These are phyloP conservation scores for Tenodera sinensis DNA, from an alignment of 2,888 invertebrate species.

Conservation along the genomic window DNA sequence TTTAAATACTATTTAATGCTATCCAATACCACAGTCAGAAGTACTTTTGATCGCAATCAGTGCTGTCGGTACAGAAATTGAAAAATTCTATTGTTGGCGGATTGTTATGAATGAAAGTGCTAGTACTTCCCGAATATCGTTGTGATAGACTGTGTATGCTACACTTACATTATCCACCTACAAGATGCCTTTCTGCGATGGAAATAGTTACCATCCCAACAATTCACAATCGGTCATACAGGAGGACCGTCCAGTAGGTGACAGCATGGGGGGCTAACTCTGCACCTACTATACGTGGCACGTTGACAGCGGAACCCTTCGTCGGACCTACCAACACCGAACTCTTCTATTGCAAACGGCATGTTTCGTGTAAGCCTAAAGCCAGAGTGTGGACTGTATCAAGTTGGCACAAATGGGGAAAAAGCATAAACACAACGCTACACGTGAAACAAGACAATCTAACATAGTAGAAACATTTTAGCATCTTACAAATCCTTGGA, in stretches of 20 bases:
- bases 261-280: background rate
- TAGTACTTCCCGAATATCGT: background rate
- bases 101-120: background rate
- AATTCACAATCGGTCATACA: background rate
- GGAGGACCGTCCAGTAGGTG: background rate
- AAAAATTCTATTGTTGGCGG: too few species aligned
- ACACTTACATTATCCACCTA: background rate
- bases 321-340: background rate
- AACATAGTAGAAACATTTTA: background rate
- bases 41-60: background rate
- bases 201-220: background rate
- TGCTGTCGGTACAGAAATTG: background rate
- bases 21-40: background rate
- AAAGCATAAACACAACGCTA: background rate
- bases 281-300: background rate
- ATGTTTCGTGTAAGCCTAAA: too few species aligned
- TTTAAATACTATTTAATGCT: background rate
- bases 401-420: background rate
- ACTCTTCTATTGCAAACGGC: background rate
- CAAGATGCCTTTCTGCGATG: slow-evolving; percentile 8
- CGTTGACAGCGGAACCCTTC: background rate
- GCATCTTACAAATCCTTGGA: background rate
- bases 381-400: too few species aligned
- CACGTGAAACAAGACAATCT: background rate
- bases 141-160: background rate